These are phyloP conservation scores for Agrochola lota DNA, from an alignment of 2,888 invertebrate genomes.

Conservation along the genomic window DNA sequence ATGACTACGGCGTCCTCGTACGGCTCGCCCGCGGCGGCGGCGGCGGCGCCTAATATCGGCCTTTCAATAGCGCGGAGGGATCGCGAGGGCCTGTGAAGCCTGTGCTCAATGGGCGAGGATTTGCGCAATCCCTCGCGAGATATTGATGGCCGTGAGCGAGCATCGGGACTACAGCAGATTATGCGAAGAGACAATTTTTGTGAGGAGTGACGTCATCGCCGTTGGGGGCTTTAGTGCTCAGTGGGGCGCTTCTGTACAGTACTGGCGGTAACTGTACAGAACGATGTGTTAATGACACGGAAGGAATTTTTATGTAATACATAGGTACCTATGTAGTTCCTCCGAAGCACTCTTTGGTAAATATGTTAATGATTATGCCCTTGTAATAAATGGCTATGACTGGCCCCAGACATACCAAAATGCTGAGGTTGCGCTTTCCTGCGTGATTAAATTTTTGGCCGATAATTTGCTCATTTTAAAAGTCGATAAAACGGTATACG, in stretches of 20 bases:
- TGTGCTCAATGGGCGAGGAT: constrained; percentile 74
- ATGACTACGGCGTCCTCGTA: constrained; percentile 3
- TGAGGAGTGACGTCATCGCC: constrained; percentile 15
- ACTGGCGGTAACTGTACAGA: neutral
- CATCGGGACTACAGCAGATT: constrained; percentile 61
- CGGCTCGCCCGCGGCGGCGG: constrained; percentile 31
- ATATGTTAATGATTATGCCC: no score
- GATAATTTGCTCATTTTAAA: no score
- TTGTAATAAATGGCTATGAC: no score
- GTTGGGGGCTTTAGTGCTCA: constrained; percentile 35
- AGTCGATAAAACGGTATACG: no score
- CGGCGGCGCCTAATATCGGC: constrained; percentile 25
- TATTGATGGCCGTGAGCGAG: constrained; percentile 69
- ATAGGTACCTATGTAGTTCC: no score
- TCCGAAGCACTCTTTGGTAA: no score
- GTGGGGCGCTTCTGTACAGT: no score
- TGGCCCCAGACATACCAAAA: no score
- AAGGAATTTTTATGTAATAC: neutral
- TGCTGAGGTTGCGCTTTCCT: no score
- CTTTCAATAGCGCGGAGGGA: constrained; percentile 49
- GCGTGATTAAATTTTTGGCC: no score
- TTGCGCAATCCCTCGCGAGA: constrained; percentile 69
- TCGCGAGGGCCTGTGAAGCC: constrained; percentile 60
- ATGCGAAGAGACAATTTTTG: constrained; percentile 49
- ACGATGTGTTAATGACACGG: constrained; percentile 16